Evolutionary conservation across 1,140 invertebrate genomes (phyloP).

Genomic region (Octopus bimaculoides): DNA sequence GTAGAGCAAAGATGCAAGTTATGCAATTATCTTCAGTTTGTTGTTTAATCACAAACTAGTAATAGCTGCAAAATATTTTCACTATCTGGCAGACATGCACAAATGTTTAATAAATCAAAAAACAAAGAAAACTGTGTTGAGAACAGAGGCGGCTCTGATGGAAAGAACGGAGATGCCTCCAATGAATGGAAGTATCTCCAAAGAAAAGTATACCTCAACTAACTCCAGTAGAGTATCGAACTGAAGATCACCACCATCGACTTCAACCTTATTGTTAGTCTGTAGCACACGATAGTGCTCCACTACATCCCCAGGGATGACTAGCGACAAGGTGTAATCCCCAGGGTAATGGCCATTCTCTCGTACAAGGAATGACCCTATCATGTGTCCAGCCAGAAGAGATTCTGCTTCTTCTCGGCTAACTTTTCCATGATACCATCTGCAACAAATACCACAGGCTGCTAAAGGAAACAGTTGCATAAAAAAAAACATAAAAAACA

Average conservation of each 20-base stretch:
- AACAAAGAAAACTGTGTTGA: too few species aligned
- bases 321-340: conserved; percentile 96
- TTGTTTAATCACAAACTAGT: too few species aligned
- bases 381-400: conserved; percentile 69
- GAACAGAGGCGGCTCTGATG: too few species aligned
- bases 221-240: conserved; percentile 46
- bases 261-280: conserved; percentile 37
- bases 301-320: conserved; percentile 60
- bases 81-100: too few species aligned
- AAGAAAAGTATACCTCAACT: conserved; percentile 40
- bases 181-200: too few species aligned
- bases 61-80: too few species aligned
- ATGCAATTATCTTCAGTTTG: too few species aligned
- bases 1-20: too few species aligned
- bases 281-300: conserved; percentile 47
- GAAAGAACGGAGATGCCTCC: too few species aligned
- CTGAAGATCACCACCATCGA: conserved; percentile 47
- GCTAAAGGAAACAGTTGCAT: too few species aligned
- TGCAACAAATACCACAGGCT: conserved; percentile 47
- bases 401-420: conserved; percentile 91
- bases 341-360: conserved; percentile 99
- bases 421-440: conserved; percentile 99
- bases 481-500: too few species aligned
- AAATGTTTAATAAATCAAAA: too few species aligned
- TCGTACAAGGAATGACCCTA: conserved; percentile 94